These are phyloP conservation scores for Hetaerina americana DNA, from an alignment of 1,140 invertebrate species.

Conservation along the genomic window DNA sequence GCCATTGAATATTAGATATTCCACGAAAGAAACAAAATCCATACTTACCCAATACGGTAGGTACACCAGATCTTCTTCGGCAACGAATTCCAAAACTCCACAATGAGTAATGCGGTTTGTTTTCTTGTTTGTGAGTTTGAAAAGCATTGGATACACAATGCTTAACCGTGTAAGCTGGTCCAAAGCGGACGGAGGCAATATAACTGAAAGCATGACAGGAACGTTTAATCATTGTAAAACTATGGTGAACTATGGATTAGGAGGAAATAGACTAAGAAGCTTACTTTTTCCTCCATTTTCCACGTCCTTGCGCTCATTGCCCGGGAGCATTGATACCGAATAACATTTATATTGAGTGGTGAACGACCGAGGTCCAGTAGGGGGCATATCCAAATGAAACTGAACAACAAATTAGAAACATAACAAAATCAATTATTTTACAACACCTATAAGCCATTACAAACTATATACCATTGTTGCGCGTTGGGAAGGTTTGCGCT, in stretches of 20 bases:
- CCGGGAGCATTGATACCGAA: constrained; percentile 91
- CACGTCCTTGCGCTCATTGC: constrained; percentile 88
- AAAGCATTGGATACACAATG: constrained; percentile 98
- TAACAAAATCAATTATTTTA: no score
- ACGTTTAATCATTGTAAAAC: background rate
- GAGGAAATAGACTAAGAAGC: background rate
- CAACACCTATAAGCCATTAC: no score
- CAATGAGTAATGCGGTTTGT: constrained; percentile 83
- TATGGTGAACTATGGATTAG: constrained; percentile 8
- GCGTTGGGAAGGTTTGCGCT: no score
- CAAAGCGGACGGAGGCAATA: constrained; percentile 93
- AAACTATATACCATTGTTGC: no score
- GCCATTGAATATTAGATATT: background rate
- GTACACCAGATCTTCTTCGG: constrained; percentile 96
- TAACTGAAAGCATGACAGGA: constrained; percentile 51
- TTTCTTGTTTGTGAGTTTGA: constrained; percentile 86
- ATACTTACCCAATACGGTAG: constrained; percentile 84
- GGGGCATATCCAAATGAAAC: constrained; percentile 74
- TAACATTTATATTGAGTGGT: constrained; percentile 80
- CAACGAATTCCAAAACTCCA: constrained; percentile 97
- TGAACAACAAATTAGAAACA: no score
- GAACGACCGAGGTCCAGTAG: constrained; percentile 61
- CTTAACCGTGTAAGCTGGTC: constrained; percentile 89
- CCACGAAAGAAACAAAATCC: background rate
- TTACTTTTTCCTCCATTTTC: constrained; percentile 95